Evolutionary conservation across 64 coral and sea anemone species (phyloP), one percentile per base, ranked within the genome.

Genomic region (Pocillopora verrucosa): DNA sequence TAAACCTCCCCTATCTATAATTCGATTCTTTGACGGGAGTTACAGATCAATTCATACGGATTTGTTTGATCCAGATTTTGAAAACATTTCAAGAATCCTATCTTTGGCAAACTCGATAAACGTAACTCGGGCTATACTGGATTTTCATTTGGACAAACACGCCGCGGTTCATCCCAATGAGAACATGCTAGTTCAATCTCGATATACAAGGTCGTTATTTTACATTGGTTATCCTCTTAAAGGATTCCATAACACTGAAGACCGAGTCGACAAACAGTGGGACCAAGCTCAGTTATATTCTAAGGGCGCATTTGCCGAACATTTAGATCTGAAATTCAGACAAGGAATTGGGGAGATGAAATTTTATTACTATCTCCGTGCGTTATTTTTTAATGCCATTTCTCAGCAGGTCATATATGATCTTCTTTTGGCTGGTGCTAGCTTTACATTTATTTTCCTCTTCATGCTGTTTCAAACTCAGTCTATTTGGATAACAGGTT

Each of bases 331-430:
- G 26, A 98, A 93, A 65, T 98, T 93, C 79, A 92, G 91, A 72
- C 59, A 98, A 67, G 93, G 93, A 61, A 67, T 98, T 13, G 96
- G 91, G 1, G 75, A 60, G 9, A 77, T 95, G 57, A 83, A 89
- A 78, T 72, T 98, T n/a, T 98, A 95, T 56, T 98, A 98, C 74
- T 98, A 93, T 65, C 79, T 93, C 10, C 58, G 80, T 20, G 96
- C 93, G 16, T 79, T 98, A 26, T 90, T 98, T 87, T 93, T 93
- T 68, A 98, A 98, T 75, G 87, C 96, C 13, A 95, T 98, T 56
- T 92, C 94, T 64, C 80, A 92, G 75, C 96, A 98, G 84, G 93
- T 98, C 62, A 95, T 98, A 73, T 98, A 98, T 64, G 96, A 98
- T 72, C 76, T 98, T 16, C 88, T 94, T 19, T 76, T 98, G 25